Evolutionary conservation across 2,888 invertebrate species (phyloP), one percentile per base, ranked within the genome.

Genomic region (Leptopterna dolabrata): DNA sequence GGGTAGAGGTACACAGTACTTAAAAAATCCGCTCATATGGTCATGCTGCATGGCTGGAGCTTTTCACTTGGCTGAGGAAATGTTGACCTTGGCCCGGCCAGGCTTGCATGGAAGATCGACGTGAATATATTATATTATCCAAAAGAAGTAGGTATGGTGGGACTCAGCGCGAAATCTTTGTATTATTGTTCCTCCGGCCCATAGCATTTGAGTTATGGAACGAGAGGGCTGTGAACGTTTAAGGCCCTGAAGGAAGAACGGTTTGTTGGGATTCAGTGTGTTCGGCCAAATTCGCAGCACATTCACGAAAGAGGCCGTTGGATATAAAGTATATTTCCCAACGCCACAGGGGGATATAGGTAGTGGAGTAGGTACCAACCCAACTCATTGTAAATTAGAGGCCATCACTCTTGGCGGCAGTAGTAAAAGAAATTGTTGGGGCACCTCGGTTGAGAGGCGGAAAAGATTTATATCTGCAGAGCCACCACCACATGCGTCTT

Each of bases 371-470:
- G 47, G 47, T 47, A 47, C 47, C 13, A 19, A 24, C 63, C 24
- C 24, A 63, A n/a, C 63, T 63, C 63, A 63, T 63, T 63, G 63
- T 63, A 63, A 63, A 63, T 63, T 63, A 63, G 63, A 24, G 24
- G 24, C 63, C 63, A 63, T 63, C 63, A 24, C 63, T 63, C 63
- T 63, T 24, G 63, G 24, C 24, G 63, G n/a, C 63, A 9, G 63
- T 24, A 63, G 63, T 63, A 63, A 63, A 63, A 63, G 63, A 63
- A 63, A 63, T 63, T 63, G 63, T 63, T 24, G 63, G 63, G 63
- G 63, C 63, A 24, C 63, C 63, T 0, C 63, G 19, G 24, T 63
- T 63, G 63, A 24, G 63, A 63, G 63, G 63, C 6, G 27, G 24
- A 19, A 63, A 63, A 63, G 63, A 63, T 63, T 63, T 63, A 63